Base-by-base conservation (phyloP, 2,113 vertebrate genomes). In the Syngnathoides biaculeatus region DNA sequence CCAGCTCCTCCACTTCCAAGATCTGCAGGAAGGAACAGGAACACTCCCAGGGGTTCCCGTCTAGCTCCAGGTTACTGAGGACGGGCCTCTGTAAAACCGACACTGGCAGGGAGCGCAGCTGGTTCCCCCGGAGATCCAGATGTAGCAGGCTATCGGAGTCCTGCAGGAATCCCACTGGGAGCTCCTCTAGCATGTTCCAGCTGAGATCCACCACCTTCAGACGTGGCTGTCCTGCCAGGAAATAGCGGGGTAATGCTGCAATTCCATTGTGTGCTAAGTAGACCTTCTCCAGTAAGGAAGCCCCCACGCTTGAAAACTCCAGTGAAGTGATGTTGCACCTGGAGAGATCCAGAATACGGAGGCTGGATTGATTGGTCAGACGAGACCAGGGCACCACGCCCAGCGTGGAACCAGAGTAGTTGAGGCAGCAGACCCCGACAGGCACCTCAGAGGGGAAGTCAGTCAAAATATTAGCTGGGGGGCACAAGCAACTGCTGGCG, bases 31-130 rank as follows among this genome's bases (percentile, higher is more conserved):
- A 72, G 26, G 75, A 17, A 8, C 95, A 96, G 52, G 92, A 91
- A 76, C 95, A 96, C 43, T 92, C 90, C 94, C 93, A 94, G 24
- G 72, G 90, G 74, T 96, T 96, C 38, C 90, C 90, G 42, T 86
- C 86, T 57, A 95, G 87, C 27, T 92, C 87, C 59, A 96, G 87
- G 2, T 45, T 86, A 14, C 77, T 68, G 35, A 95, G 90, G 0
- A 79, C 82, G 0, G 90, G 83, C 60, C 87, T 91, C 50, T 90
- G 79, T 27, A 96, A 77, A 20, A 93, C 38, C 11, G 88, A 79
- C 2, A 26, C 19, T 0, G 93, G 92, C 12, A 96, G 86, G 60
- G 82, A 78, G 1, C 64, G 82, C 22, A 96, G 80, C 17, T 69
- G 77, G 57, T 95, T 96, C 67, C 82, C 90, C 40, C 85, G 84